Percentiles rank a stretch among this genome's conserved stretches.
Evolutionary conservation across 2,888 invertebrate genomes (phyloP).

Genomic region (Orthosia incerta): DNA sequence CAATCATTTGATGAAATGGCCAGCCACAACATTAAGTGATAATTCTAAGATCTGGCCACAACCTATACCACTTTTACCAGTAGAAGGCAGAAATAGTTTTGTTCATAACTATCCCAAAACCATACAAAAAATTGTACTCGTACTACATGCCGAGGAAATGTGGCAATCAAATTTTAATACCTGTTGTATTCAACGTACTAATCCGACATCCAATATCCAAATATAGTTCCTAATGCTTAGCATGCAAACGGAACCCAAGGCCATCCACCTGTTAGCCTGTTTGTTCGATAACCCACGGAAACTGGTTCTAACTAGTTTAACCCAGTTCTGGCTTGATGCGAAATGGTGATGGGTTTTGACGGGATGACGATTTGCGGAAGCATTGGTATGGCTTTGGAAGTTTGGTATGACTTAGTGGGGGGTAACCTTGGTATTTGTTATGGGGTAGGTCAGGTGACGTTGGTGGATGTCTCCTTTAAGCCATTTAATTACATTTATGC

Average conservation of each 20-base stretch:
- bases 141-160: constrained; percentile 1
- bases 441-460: background rate
- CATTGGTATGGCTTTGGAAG: background rate
- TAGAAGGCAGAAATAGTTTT: background rate
- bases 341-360: constrained; percentile 18
- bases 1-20: too few species aligned
- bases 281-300: constrained; percentile 64
- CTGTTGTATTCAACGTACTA: constrained; percentile 34
- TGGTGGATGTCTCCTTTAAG: background rate
- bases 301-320: constrained; percentile 62
- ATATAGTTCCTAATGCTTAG: constrained; percentile 31
- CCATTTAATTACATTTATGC: too few species aligned
- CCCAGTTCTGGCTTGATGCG: constrained; percentile 50
- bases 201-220: background rate
- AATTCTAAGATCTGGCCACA: too few species aligned
- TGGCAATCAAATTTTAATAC: constrained; percentile 14
- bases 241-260: constrained; percentile 51
- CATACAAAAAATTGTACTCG: background rate
- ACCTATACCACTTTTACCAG: background rate
- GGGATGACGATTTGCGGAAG: background rate
- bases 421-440: background rate
- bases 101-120: background rate
- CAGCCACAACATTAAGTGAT: too few species aligned
- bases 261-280: constrained; percentile 57
- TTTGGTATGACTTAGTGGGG: background rate